Percentiles rank a stretch among this genome's conserved stretches.
Conservation (phyloP, 1,140 invertebrate genomes). For the Meloidogyne exigua region DNA sequence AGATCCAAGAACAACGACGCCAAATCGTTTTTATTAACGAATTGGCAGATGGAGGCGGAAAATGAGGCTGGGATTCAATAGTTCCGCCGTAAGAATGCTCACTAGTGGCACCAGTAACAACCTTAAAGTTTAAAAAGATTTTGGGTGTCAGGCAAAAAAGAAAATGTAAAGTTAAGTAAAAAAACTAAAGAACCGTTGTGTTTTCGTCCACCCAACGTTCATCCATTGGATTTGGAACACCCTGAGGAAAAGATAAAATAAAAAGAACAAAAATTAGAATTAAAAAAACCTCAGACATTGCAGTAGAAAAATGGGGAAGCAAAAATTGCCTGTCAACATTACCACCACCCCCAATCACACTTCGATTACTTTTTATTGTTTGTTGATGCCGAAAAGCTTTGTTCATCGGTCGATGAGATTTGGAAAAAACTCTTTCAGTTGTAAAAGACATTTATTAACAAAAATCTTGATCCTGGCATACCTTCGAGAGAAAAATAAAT, state of each 20-base stretch:
- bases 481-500: background rate
- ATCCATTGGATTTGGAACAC: conserved; percentile 30
- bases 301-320: conserved; percentile 37
- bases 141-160: background rate
- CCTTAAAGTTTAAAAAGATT: background rate
- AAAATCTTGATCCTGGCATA: background rate
- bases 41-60: background rate
- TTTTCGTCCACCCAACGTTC: conserved; percentile 45
- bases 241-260: too few species aligned
- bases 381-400: conserved; percentile 5
- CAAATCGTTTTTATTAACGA: background rate
- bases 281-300: conserved; percentile 22
- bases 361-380: conserved; percentile 24
- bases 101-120: conserved; percentile 37
- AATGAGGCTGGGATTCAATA: conserved; percentile 9
- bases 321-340: conserved; percentile 18
- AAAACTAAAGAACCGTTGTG: conserved; percentile 38
- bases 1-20: conserved; percentile 36
- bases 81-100: conserved; percentile 35
- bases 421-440: conserved; percentile 22
- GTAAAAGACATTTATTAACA: background rate
- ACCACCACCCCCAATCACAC: conserved; percentile 23
- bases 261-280: background rate
- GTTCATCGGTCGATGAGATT: conserved; percentile 12
- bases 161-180: too few species aligned